Percentiles rank a stretch among this genome's conserved stretches.
Evolutionary conservation across 2,113 vertebrate species (phyloP).

Genomic region (Spheniscus mendiculus): DNA sequence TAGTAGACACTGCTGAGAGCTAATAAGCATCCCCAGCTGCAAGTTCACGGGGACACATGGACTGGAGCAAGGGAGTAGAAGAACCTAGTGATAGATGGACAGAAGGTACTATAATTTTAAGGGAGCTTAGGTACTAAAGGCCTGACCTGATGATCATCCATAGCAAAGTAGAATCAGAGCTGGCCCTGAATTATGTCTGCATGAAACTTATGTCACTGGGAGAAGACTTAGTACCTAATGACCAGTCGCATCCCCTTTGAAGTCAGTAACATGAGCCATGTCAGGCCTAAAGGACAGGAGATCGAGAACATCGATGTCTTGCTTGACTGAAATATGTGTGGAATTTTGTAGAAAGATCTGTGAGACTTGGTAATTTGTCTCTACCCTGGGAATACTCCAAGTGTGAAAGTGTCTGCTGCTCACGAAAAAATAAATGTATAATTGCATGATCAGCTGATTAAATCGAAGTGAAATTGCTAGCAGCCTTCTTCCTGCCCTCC

Average conservation of each 20-base stretch:
- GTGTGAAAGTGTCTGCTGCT: background rate
- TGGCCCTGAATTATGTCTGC: background rate
- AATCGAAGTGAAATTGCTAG: background rate
- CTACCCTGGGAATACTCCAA: background rate
- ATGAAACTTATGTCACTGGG: background rate
- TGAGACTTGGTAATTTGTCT: background rate
- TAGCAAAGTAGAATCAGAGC: background rate
- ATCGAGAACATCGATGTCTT: background rate
- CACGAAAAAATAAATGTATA: background rate
- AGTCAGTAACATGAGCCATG: background rate
- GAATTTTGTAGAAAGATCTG: background rate
- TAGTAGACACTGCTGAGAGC: background rate
- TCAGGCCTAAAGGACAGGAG: background rate
- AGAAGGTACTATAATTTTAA: background rate
- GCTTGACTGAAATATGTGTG: background rate
- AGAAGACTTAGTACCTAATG: background rate
- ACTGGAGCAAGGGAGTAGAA: background rate
- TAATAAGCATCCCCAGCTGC: background rate
- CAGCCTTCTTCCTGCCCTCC: conserved; percentile 4
- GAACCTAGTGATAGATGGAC: background rate
- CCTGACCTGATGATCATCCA: background rate
- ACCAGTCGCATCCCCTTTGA: background rate
- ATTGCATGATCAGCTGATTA: background rate
- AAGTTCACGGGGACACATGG: background rate
- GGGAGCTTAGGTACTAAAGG: background rate